These are phyloP conservation scores for Megastigmus dorsalis DNA, from an alignment of 2,888 invertebrate species.

Conservation along the genomic window DNA sequence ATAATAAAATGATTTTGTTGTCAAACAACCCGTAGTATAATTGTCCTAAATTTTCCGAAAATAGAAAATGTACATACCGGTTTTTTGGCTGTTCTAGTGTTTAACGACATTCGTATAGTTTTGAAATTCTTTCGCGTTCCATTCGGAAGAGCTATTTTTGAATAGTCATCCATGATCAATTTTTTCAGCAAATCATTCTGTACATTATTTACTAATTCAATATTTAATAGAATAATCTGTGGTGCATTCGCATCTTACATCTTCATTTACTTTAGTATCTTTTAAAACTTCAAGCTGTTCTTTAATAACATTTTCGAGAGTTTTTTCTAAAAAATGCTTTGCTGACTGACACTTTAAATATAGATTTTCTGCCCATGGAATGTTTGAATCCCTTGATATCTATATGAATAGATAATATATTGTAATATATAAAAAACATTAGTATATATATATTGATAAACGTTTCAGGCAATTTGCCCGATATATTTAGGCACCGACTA, in stretches of 20 bases:
- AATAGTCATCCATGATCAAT: constrained; percentile 73
- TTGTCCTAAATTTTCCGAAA: too few relatives aligned
- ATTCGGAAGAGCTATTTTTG: constrained; percentile 67
- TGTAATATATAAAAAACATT: too few relatives aligned
- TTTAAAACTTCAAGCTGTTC: constrained; percentile 89
- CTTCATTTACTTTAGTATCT: constrained; percentile 71
- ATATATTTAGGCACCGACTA: too few relatives aligned
- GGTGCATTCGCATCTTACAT: too few relatives aligned
- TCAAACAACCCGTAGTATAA: too few relatives aligned
- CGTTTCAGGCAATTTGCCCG: too few relatives aligned
- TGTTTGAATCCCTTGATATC: constrained; percentile 82
- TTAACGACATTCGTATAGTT: constrained; percentile 56
- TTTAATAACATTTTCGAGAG: constrained; percentile 95
- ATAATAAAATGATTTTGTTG: too few relatives aligned
- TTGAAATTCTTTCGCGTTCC: constrained; percentile 65
- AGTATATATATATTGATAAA: too few relatives aligned
- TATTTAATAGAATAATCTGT: background rate
- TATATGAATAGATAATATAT: too few relatives aligned
- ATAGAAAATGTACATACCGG: constrained; percentile 67
- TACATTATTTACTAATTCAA: constrained; percentile 9
- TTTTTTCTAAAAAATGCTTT: constrained; percentile 96
- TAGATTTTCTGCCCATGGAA: constrained; percentile 92
- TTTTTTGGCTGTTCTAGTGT: constrained; percentile 68
- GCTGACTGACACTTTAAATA: constrained; percentile 88
- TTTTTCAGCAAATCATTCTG: constrained; percentile 75